phyloP scores from a whole-genome alignment of 2,797 vertebrate genomes.

The Megalops cyprinoides region DNA sequence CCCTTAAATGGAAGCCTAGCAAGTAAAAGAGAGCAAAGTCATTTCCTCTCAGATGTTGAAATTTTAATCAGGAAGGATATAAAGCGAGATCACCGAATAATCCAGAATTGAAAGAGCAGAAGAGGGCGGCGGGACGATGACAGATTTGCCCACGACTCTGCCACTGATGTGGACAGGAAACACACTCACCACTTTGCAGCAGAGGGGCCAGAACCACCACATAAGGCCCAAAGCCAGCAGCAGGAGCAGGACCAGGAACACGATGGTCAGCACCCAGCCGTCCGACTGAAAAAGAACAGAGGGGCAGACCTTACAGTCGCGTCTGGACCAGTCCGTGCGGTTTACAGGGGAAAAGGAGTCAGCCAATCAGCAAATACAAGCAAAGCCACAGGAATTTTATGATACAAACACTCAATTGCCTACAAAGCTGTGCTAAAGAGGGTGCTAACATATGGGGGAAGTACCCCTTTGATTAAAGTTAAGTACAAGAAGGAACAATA shows the following conservation, averaged over 20 bases:
- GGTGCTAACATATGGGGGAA: not conserved
- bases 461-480: not conserved
- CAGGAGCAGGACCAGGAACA: conserved; percentile 83
- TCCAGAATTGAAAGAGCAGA: not conserved
- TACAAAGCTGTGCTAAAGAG: not conserved
- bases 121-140: not conserved
- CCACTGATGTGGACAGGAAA: no score
- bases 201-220: conserved; percentile 99
- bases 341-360: not conserved
- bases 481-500: not conserved
- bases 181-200: conserved; percentile 93
- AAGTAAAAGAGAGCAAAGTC: not conserved
- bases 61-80: not conserved
- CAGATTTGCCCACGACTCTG: no score
- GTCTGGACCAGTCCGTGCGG: not conserved
- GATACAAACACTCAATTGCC: not conserved
- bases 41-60: not conserved
- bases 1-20: not conserved
- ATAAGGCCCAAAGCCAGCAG: conserved; percentile 79
- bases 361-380: not conserved
- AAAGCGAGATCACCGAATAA: not conserved
- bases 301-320: no score
- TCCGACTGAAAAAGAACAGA: conserved; percentile 70
- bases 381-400: not conserved
- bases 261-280: conserved; percentile 77